Base-by-base conservation (phyloP, 2,797 vertebrate species). In the Melanotaenia pygmaea region DNA sequence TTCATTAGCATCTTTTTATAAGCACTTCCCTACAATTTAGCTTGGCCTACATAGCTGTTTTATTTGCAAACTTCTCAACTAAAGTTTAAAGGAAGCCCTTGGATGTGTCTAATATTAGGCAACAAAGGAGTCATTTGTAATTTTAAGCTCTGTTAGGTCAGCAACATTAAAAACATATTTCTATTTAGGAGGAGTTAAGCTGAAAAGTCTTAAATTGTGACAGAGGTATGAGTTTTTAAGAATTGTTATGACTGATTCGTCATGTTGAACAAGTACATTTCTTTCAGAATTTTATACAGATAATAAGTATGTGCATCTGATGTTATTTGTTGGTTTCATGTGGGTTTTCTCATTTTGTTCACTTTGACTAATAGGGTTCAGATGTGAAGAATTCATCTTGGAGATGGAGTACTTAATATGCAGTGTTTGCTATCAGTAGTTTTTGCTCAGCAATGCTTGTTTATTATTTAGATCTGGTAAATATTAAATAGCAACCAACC, bases 381-480 rank as follows among this genome's bases (percentile, higher is more conserved):
- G 60, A 38, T 13, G 1, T n/a, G 24, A 38, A 51, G 60, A 59
- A 51, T 76, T 76, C 66, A 71, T 82, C 66, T 73, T 61, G 34
- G 57, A 74, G 59, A 84, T 61, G 22, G 60, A 85, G 59, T 14
- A 34, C 59, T 67, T 77, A 26, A 64, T 60, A 67, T 0, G 5
- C 58, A 34, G 26, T 18, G 47, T 59, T 70, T 70, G 63, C 62
- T 86, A 67, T 77, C 80, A 67, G 84, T 77, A 80, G 28, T 71
- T 64, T 35, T 70, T 74, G 38, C 28, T 69, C 32, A n/a, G 59
- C 18, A 64, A 28, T 5, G 13, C 64, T 69, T 20, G 65, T 83
- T 63, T 78, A 80, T 82, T 77, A 77, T 80, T 80, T 76, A 88
- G 61, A 76, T 77, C 57, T 74, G 43, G 70, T 91, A 72, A 89